Evolutionary conservation across 1,140 invertebrate species (phyloP), one percentile per base, ranked within the genome.

Genomic region (Eumaeus atala): DNA sequence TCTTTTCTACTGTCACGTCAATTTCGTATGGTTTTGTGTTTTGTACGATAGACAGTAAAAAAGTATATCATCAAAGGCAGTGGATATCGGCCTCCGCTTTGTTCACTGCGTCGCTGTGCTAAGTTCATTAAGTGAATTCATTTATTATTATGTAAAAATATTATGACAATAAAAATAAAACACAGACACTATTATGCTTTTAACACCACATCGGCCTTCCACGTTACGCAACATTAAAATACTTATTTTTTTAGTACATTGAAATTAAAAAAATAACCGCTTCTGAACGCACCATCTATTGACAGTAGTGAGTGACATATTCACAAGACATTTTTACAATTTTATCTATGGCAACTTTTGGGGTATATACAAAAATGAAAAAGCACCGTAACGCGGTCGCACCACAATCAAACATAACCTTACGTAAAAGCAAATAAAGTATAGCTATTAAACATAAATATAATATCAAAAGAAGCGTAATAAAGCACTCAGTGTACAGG

Each of bases 401-500:
- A 56, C 48, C 50, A 61, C 37, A 57, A 55, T 56, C 18, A 58
- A 33, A 51, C 55, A 56, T 44, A 50, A 52, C 59, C 62, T 50
- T 59, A 57, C 51, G 58, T 62, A 72, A 28, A 70, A 74, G 66
- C 70, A 66, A 77, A 77, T 70, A 60, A 66, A 66, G 58, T 70
- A 71, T 67, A 56, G 53, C 67, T 63, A 47, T 70, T 71, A 72
- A 77, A 77, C 70, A 72, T 74, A 67, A 77, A 76, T 69, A 72
- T 67, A 79, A 78, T 80, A 80, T 80, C 69, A 78, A 82, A 83
- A 74, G 14, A 84, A 84, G 77, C 78, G 75, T 81, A 77, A 79
- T 76, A 79, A 80, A 84, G 81, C 78, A 82, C 74, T 80, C 75
- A 74, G 82, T 84, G 71, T 82, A 82, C 78, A 84, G 66, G 70